Percentiles rank a stretch among this genome's conserved stretches.
These are phyloP conservation scores for Microplitis manilae DNA, from an alignment of 2,888 invertebrate species.

Conservation along the genomic window DNA sequence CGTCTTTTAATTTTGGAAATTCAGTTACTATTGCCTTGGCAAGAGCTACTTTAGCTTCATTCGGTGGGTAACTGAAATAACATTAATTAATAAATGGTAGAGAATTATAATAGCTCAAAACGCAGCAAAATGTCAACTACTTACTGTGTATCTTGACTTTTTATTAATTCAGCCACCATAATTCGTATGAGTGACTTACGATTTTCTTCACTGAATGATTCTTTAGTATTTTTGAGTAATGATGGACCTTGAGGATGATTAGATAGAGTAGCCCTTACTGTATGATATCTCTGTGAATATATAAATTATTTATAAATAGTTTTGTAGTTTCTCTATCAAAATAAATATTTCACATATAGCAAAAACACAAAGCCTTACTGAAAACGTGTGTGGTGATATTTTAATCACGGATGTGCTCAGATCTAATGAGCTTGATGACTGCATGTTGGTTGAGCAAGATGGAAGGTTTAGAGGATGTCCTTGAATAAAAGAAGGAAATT, in stretches of 20 bases:
- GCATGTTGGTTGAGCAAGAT: conserved; percentile 2
- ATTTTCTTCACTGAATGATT: neutral
- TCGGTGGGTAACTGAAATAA: conserved; percentile 1
- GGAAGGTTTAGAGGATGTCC: conserved; percentile 8
- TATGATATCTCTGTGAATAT: neutral
- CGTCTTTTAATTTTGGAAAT: conserved; percentile 6
- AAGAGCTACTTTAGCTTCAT: neutral
- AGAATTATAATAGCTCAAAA: neutral
- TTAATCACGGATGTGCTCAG: neutral
- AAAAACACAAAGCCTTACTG: neutral
- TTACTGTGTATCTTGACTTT: neutral
- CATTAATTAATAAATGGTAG: neutral
- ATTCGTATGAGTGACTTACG: conserved; percentile 1
- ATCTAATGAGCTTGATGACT: neutral
- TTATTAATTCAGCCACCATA: conserved; percentile 1
- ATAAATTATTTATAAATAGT: neutral
- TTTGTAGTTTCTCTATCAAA: neutral
- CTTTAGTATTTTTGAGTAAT: neutral
- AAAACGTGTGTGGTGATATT: neutral
- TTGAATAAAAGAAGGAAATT: neutral
- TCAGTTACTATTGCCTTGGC: conserved; percentile 4
- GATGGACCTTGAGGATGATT: neutral
- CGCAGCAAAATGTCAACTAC: neutral
- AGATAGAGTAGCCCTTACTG: neutral
- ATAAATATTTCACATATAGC: neutral